A percentile compares a stretch with the other conserved stretches of the same genome.
Conservation (phyloP, 1,140 invertebrate species). For the Trissolcus basalis region DNA sequence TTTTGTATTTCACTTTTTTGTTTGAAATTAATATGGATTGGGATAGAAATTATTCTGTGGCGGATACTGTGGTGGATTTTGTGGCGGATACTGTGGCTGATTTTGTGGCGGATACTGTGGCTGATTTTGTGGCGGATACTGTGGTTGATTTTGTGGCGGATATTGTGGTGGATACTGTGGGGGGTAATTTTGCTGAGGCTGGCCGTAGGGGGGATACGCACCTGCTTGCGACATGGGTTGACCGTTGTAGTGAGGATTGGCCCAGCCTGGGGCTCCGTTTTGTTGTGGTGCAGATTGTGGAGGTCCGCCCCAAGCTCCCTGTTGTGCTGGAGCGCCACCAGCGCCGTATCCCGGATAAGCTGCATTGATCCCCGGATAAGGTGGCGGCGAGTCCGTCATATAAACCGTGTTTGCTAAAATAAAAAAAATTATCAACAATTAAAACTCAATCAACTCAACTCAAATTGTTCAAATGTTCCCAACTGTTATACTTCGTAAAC, state of each 20-base stretch:
- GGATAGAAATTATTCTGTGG: too few relatives aligned
- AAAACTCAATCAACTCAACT: too few relatives aligned
- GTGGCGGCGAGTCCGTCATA: constrained; percentile 94
- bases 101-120: too few relatives aligned
- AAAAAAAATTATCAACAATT: too few relatives aligned
- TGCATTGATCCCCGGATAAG: constrained; percentile 90
- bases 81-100: too few relatives aligned
- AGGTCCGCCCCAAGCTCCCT: constrained; percentile 52
- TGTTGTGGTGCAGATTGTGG: constrained; percentile 53
- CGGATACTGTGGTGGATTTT: neutral
- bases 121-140: neutral
- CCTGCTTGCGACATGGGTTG: constrained; percentile 73
- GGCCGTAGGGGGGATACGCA: constrained; percentile 72
- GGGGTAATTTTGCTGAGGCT: constrained; percentile 64
- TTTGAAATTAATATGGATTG: too few relatives aligned
- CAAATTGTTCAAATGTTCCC: too few relatives aligned
- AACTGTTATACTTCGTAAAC: too few relatives aligned
- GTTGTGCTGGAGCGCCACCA: constrained; percentile 61
- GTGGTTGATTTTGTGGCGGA: neutral
- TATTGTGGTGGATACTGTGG: constrained; percentile 60
- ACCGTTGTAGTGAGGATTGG: constrained; percentile 72
- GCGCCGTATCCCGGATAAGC: constrained; percentile 73
- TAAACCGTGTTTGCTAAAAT: constrained; percentile 89
- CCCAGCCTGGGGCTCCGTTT: constrained; percentile 68
- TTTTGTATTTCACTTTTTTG: too few relatives aligned